Evolutionary conservation across 2,888 invertebrate genomes (phyloP).

Genomic region (Melieria omissa): DNA sequence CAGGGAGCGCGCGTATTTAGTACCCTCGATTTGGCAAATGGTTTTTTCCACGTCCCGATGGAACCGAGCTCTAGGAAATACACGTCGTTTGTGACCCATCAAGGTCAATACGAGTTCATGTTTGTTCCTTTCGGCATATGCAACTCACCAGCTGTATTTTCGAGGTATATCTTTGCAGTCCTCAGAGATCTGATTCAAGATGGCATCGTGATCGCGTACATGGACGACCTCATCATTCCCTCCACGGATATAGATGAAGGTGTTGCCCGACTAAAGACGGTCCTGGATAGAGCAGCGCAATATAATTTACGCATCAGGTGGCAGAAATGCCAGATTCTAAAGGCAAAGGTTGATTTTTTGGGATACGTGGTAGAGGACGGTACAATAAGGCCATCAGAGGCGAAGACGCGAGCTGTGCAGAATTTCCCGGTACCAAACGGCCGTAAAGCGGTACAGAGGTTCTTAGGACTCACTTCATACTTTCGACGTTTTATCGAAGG

Average conservation of each 20-base stretch:
- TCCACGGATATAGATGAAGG: too few relatives aligned
- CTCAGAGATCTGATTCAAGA: conserved; percentile 30
- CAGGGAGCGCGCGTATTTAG: conserved; percentile 18
- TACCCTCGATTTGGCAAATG: conserved; percentile 34
- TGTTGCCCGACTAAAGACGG: not conserved
- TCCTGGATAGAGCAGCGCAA: not conserved
- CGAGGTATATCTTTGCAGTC: too few relatives aligned
- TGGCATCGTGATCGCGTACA: conserved; percentile 29
- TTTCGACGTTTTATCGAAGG: conserved; percentile 34
- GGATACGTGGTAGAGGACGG: conserved; percentile 18
- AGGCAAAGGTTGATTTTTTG: conserved; percentile 24
- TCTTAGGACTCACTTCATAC: conserved; percentile 42
- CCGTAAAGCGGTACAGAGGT: conserved; percentile 36
- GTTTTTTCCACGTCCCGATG: conserved; percentile 39
- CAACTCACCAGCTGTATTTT: conserved; percentile 41
- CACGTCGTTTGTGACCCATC: conserved; percentile 37
- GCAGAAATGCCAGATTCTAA: conserved; percentile 42
- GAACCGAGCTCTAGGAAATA: conserved; percentile 33
- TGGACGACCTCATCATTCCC: conserved; percentile 42
- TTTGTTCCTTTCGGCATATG: conserved; percentile 40
- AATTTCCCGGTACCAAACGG: conserved; percentile 34
- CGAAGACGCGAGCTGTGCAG: conserved; percentile 30
- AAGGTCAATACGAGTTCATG: conserved; percentile 39
- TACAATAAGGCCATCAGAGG: conserved; percentile 20
- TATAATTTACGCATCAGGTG: conserved; percentile 9